These are phyloP conservation scores for Lampris megalopsis DNA, from an alignment of 2,113 vertebrate species.

Conservation along the genomic window DNA sequence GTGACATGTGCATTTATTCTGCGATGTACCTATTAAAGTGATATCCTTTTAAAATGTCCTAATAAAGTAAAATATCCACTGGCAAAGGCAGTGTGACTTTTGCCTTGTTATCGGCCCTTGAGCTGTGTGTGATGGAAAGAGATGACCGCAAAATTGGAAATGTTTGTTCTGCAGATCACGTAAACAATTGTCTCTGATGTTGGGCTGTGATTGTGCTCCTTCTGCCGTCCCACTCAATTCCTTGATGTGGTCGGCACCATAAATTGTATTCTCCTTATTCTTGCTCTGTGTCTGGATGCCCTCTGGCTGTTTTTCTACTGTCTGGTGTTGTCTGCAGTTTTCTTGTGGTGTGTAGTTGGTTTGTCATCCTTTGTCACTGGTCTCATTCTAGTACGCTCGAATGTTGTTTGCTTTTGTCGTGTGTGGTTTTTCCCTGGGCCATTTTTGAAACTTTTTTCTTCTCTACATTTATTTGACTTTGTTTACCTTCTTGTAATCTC, in stretches of 20 bases:
- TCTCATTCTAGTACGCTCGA: constrained; percentile 32
- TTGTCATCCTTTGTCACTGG: constrained; percentile 59
- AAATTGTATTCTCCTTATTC: constrained; percentile 36
- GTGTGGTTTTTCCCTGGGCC: not conserved
- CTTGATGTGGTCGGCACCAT: constrained; percentile 62
- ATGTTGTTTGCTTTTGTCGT: constrained; percentile 13
- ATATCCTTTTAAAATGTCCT: constrained; percentile 8
- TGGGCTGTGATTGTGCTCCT: constrained; percentile 35
- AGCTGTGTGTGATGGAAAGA: constrained; percentile 49
- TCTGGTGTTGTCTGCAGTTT: constrained; percentile 43
- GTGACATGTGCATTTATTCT: constrained; percentile 5
- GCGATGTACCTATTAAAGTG: not conserved
- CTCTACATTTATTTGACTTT: constrained; percentile 8
- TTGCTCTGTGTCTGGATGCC: constrained; percentile 37
- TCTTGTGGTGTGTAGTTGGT: constrained; percentile 34
- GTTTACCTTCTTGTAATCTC: constrained; percentile 18
- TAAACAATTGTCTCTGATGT: constrained; percentile 50
- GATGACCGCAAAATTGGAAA: constrained; percentile 26
- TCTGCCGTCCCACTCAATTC: constrained; percentile 29
- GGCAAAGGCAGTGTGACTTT: not conserved
- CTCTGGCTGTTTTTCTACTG: constrained; percentile 38
- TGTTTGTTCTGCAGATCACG: constrained; percentile 57
- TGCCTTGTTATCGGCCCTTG: not conserved
- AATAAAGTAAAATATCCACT: constrained; percentile 4
- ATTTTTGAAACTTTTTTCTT: not conserved